Evolutionary conservation across 1,140 invertebrate genomes (phyloP), one percentile per base, ranked within the genome.

Genomic region (Rhyzopertha dominica): DNA sequence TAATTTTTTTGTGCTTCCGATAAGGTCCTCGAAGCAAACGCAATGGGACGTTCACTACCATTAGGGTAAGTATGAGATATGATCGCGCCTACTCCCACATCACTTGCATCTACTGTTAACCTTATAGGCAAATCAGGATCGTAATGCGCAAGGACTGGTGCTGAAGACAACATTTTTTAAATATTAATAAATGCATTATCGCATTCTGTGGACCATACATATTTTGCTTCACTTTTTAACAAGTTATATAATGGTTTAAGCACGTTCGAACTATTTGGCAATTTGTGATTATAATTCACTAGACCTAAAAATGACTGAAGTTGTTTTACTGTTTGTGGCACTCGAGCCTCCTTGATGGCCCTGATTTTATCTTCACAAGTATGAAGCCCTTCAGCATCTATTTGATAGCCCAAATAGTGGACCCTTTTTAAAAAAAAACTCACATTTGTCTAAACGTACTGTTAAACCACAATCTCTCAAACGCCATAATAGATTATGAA

Each of bases 111-210:
- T 4, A 18, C 38, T n/a, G 26, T 32, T n/a, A 54, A 20, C n/a
- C 19, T 26, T 8, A 49, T 12, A 26, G 47, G 25, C 20, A 42
- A 9, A 4, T 41, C 25, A 4, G 42, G 36, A 37, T 53, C 26
- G 14, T 19, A 45, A 39, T 42, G 51, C 19, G 40, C 47, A 1
- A 66, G 28, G 2, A 62, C 43, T 28, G 36, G 8, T 5, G 57
- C 41, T 16, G 40, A 55, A 5, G 39, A 30, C 9, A 66, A 35
- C 37, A 47, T 35, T 25, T 55, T 19, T 46, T 65, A 63, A 7
- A 59, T 16, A 38, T 51, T 37, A 7, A 34, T 37, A 28, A 66
- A 62, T 2, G 56, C 49, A 28, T 14, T n/a, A 30, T 56, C 47
- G 9, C 36, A 43, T 28, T 44, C 25, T 13, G 19, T 20, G 10